Base-by-base conservation (phyloP, 2,113 vertebrate genomes). In the Onychostruthus taczanowskii region DNA sequence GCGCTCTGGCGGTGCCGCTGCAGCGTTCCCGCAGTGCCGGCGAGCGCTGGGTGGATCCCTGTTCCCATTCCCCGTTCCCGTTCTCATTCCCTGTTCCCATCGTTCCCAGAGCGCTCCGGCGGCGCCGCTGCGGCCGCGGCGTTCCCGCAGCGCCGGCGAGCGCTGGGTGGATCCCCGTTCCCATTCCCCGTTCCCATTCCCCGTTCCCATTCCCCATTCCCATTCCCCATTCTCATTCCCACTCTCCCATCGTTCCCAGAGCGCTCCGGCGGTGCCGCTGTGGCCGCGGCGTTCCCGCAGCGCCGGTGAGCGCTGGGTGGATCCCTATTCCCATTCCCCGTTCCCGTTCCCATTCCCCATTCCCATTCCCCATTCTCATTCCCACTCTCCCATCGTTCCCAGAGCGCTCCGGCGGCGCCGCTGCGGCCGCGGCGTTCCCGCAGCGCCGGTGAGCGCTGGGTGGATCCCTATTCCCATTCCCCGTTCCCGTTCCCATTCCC, bases 251-350 rank as follows among this genome's bases (percentile, higher is more conserved):
- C 52, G 12, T 31, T 31, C 17, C 11, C 52, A 53, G 49, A 31
- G 52, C 6, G 90, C 98, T 8, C 98, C 98, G 1, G 98, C 98
- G 15, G 37, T 37, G 37, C 37, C 37, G 8, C 97, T 93, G 27
- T 79, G 96, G 14, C 99, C 98, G 97, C 97, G 99, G 55, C 98
- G 98, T 26, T 99, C 99, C 1, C 98, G 98, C 94, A n/a, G 99
- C 4, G 99, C 99, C 4, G 99, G 99, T 67, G 99, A 99, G 97
- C 98, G 98, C 95, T 99, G 99, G 99, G 99, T 99, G 72, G 99
- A 58, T 58, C 55, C 3, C 55, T 4, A 13, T 6, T 5, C 53
- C 10, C 47, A 49, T 50, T 24, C 87, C 87, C 93, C 23, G 46
- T n/a, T 52, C 23, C 41, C 66, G 3, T 15, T 19, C 50, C 16